phyloP scores from a whole-genome alignment of 1,140 invertebrate genomes.

The Paracyclopina nana region DNA sequence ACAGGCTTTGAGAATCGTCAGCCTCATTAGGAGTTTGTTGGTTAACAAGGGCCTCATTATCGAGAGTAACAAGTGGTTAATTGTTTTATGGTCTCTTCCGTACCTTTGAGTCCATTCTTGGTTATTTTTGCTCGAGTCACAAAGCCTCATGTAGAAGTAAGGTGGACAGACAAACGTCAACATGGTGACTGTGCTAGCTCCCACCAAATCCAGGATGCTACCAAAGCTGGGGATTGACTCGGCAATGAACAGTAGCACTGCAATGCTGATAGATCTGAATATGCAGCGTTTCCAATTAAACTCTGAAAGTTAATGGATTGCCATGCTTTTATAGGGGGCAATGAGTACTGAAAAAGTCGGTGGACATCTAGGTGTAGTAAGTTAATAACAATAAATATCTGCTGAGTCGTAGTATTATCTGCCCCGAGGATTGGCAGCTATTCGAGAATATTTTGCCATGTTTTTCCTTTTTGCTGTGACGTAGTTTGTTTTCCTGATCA shows the following conservation, averaged over 20 bases:
- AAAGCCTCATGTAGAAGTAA: conserved; percentile 48
- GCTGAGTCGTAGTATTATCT: too few relatives aligned
- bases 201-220: conserved; percentile 63
- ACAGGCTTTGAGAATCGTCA: neutral
- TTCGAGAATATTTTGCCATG: too few relatives aligned
- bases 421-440: too few relatives aligned
- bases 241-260: conserved; percentile 17
- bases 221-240: conserved; percentile 48
- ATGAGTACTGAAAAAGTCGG: too few relatives aligned
- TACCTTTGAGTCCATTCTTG: conserved; percentile 12
- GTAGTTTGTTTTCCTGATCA: too few relatives aligned
- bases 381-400: too few relatives aligned
- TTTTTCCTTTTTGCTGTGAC: too few relatives aligned
- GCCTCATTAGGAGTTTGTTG: neutral
- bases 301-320: too few relatives aligned
- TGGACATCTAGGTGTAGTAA: too few relatives aligned
- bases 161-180: conserved; percentile 64
- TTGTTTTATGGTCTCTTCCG: neutral
- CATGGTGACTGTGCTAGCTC: conserved; percentile 57
- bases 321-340: too few relatives aligned
- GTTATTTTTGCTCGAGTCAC: conserved; percentile 11
- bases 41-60: neutral
- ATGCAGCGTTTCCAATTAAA: conserved; percentile 52
- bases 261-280: conserved; percentile 13
- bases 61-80: neutral